A percentile compares a stretch with the other conserved stretches of the same genome.
phyloP scores from a whole-genome alignment of 1,140 invertebrate species.

The Hesperophylax magnus region DNA sequence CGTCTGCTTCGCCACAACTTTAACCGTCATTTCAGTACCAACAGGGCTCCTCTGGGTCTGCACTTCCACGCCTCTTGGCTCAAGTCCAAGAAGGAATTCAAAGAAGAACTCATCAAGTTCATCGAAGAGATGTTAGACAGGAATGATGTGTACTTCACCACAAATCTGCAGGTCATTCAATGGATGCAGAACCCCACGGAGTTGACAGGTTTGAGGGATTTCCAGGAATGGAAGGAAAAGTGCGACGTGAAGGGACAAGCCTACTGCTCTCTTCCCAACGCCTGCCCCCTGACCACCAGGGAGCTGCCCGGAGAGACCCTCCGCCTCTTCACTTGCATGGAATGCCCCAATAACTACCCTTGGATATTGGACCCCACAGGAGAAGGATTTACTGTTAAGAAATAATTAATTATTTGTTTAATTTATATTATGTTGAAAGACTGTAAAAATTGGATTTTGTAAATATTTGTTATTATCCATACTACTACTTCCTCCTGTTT shows the following conservation, averaged over 20 bases:
- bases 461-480: constrained; percentile 68
- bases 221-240: constrained; percentile 96
- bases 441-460: constrained; percentile 59
- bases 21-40: constrained; percentile 92
- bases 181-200: constrained; percentile 98
- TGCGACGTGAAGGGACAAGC: constrained; percentile 95
- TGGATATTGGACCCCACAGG: constrained; percentile 96
- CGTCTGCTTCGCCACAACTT: constrained; percentile 93
- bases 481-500: constrained; percentile 23
- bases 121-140: constrained; percentile 93
- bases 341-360: constrained; percentile 95
- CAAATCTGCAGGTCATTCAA: constrained; percentile 94
- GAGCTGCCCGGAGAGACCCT: constrained; percentile 94
- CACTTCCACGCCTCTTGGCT: constrained; percentile 97
- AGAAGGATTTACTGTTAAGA: constrained; percentile 89
- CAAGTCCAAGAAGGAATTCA: constrained; percentile 94
- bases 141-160: constrained; percentile 96
- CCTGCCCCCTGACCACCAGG: constrained; percentile 89
- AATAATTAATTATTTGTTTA: constrained; percentile 68
- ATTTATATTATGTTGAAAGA: constrained; percentile 56
- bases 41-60: constrained; percentile 93
- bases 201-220: constrained; percentile 87
- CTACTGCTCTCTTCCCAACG: constrained; percentile 92
- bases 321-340: constrained; percentile 94
- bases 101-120: constrained; percentile 92